Base-by-base conservation (phyloP, 2,113 vertebrate genomes). In the Serinus canaria region DNA sequence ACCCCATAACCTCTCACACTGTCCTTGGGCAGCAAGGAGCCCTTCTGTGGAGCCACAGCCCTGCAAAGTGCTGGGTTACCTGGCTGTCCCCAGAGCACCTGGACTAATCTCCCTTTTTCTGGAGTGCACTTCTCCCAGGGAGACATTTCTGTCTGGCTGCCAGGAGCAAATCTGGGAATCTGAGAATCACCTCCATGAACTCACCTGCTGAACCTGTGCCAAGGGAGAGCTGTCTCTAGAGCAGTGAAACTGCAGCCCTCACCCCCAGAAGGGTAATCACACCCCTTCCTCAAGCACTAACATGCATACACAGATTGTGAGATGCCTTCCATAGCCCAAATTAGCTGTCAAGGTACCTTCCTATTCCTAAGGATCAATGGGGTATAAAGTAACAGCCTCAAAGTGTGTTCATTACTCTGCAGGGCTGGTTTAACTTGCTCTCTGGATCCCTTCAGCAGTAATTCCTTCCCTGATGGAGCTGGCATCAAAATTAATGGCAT, bases 401-500 rank as follows among this genome's bases (percentile, higher is more conserved):
- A 66, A 75, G 68, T 24, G 47, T 20, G 70, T 93, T 96, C 93
- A 83, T 88, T 79, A 81, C 83, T 83, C 84, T 92, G 41, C 78
- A 73, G 93, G 83, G 80, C 89, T 94, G 93, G 87, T 96, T 97
- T 94, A 96, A 89, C 95, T 68, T 30, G 31, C 77, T 96, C 64
- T 90, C 80, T 20, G 66, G 77, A 90, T 96, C 58, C 60, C 70
- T 87, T 73, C 63, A 49, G 95, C 85, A 93, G 87, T 92, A 96
- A 91, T 97, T 95, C 96, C 95, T 95, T 58, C 77, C 88, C 80
- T 49, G 53, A 91, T 95, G 1, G 3, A 94, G 94, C 90, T 94
- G 82, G 94, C 94, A 93, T 95, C 94, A 94, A 78, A 97, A 97
- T 97, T 96, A 96, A 97, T 96, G 77, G 87, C 74, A 70, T 66